phyloP scores from a whole-genome alignment of 2,888 invertebrate species.

The Stratiomys singularior region DNA sequence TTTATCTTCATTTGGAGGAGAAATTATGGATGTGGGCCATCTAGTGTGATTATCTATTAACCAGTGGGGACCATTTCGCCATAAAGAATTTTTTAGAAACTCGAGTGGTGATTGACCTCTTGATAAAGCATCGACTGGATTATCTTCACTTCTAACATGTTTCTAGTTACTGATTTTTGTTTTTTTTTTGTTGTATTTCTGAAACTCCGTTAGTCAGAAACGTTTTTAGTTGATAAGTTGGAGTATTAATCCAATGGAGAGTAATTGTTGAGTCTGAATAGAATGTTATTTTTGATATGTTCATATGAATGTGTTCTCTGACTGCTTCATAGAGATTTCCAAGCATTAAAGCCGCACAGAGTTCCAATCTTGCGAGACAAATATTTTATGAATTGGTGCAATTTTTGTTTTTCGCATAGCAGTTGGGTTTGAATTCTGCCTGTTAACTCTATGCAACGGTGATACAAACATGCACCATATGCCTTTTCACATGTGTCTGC shows the following conservation, averaged over 20 bases:
- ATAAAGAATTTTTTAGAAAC: constrained; percentile 42
- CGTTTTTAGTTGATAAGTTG: background rate
- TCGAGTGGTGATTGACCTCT: background rate
- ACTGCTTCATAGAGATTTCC: too few species aligned
- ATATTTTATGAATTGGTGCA: background rate
- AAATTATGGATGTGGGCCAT: background rate
- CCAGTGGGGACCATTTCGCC: constrained; percentile 49
- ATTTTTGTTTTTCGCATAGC: constrained; percentile 1
- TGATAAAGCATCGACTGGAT: constrained; percentile 30
- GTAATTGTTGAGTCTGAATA: background rate
- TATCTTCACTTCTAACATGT: constrained; percentile 28
- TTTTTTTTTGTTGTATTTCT: background rate
- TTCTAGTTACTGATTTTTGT: constrained; percentile 42
- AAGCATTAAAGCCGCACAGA: background rate
- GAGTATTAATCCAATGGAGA: constrained; percentile 13
- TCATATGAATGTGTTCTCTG: too few species aligned
- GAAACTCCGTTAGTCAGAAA: background rate
- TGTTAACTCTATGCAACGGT: background rate
- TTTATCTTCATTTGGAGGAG: background rate
- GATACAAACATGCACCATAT: background rate
- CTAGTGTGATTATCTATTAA: background rate
- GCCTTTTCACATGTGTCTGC: background rate
- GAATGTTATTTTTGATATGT: background rate
- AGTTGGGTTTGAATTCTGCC: background rate
- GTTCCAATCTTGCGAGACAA: constrained; percentile 1